Conservation (phyloP, 2,888 invertebrate species). For the Timandra comae region DNA sequence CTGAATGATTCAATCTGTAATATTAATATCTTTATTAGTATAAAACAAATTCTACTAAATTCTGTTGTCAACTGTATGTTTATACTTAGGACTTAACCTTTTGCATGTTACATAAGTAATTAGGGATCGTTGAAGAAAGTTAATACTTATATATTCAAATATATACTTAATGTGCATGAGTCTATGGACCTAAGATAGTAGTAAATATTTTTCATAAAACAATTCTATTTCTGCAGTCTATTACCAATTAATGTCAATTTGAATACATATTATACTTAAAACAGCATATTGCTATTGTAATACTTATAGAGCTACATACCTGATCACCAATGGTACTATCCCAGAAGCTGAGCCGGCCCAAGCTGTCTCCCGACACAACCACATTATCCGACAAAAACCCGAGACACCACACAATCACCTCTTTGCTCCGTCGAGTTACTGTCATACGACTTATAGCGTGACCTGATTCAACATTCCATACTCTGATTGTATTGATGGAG, state of each 20-base stretch:
- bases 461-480: slow-evolving; percentile 91
- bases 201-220: too few species aligned
- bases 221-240: neutral
- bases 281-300: too few species aligned
- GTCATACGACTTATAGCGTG: slow-evolving; percentile 90
- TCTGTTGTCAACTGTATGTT: too few species aligned
- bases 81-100: too few species aligned
- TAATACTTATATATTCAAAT: neutral
- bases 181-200: too few species aligned
- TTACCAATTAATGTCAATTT: too few species aligned
- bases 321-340: slow-evolving; percentile 87
- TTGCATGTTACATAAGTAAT: too few species aligned
- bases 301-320: slow-evolving; percentile 20
- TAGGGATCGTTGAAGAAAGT: too few species aligned
- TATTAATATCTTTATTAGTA: too few species aligned
- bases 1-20: slow-evolving; percentile 83
- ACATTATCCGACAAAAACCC: slow-evolving; percentile 87
- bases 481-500: slow-evolving; percentile 86
- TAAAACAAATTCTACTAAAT: too few species aligned
- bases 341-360: slow-evolving; percentile 92
- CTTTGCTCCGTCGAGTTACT: slow-evolving; percentile 79
- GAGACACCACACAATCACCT: slow-evolving; percentile 93
- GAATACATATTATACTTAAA: too few species aligned
- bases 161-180: too few species aligned
- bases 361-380: slow-evolving; percentile 89